Percentiles rank a stretch among this genome's conserved stretches.
phyloP scores from a whole-genome alignment of 1,140 invertebrate genomes.

The Drosophila hydei region DNA sequence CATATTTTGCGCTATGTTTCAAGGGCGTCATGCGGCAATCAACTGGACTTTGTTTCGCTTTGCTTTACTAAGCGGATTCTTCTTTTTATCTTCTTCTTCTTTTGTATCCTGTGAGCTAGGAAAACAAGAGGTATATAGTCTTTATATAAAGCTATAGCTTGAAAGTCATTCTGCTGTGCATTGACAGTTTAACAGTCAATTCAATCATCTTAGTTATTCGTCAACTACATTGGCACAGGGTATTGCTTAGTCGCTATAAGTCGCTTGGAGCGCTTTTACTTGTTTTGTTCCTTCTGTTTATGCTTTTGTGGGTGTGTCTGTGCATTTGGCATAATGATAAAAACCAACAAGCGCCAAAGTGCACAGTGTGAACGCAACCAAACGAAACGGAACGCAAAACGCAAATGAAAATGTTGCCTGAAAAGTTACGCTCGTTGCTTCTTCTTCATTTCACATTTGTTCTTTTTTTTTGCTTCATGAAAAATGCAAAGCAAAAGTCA shows the following conservation, averaged over 20 bases:
- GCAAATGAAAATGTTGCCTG: conserved; percentile 36
- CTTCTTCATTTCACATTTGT: conserved; percentile 20
- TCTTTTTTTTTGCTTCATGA: conserved; percentile 30
- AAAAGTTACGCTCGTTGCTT: conserved; percentile 20
- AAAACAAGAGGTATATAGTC: not conserved
- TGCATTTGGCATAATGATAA: conserved; percentile 56
- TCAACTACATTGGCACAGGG: not conserved
- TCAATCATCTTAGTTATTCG: no score
- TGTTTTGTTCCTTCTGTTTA: conserved; percentile 15
- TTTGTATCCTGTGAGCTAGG: not conserved
- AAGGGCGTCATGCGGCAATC: conserved; percentile 43
- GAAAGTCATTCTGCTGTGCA: no score
- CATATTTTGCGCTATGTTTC: conserved; percentile 37
- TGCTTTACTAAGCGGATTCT: conserved; percentile 14
- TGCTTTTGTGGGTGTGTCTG: conserved; percentile 32
- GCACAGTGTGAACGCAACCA: conserved; percentile 37
- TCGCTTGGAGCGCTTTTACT: not conserved
- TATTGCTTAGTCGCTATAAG: not conserved
- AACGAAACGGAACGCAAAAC: conserved; percentile 34
- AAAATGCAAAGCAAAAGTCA: conserved; percentile 51
- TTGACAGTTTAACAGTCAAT: no score
- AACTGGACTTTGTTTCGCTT: conserved; percentile 41
- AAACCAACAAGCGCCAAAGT: conserved; percentile 51
- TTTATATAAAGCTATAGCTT: no score
- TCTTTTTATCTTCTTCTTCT: conserved; percentile 1